Base-by-base conservation (phyloP, 1,140 invertebrate species). In the Ceratina japonica region DNA sequence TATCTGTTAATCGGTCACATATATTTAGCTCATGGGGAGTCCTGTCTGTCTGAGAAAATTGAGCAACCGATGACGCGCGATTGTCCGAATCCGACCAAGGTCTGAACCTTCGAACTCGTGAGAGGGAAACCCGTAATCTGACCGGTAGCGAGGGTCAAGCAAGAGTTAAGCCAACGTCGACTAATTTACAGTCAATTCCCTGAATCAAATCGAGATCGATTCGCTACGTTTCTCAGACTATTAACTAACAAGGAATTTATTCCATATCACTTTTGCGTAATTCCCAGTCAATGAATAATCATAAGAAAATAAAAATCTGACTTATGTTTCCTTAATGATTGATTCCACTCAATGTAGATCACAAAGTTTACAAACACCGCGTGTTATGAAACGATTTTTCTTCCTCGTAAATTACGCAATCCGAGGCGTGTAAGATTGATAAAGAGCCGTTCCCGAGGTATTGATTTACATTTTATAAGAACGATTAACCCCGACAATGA, bases 51-150 rank as follows among this genome's bases (percentile, higher is more conserved):
- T 63, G 65, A 7, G 49, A 80, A 68, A 56, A 12, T 79, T 61
- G 27, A 75, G 24, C 4, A 73, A 44, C 52, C 61, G 52, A 10
- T 82, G 63, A 73, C 64, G 37, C 64, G 51, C 0, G 49, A 52
- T 49, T 5, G 18, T 59, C 22, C 37, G 59, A 82, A 83, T n/a
- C 68, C 22, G 44, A 63, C 20, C 82, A 84, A 84, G 80, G 72
- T 24, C 24, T 4, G 13, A 61, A 63, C 27, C 15, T 83, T 64
- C 20, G 27, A 62, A 64, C 16, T 44, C 0, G 22, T 31, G 24
- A 44, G 4, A 69, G 24, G 12, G 37, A 62, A 27, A 63, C 13
- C 20, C 8, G 13, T 61, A 16, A 8, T 62, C 18, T 62, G 52
- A 54, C 18, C 22, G 44, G 16, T 27, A 15, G 2, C 13, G 52